These are phyloP conservation scores for Brachypalpus laphriformis DNA, from an alignment of 2,888 invertebrate species.

Conservation along the genomic window DNA sequence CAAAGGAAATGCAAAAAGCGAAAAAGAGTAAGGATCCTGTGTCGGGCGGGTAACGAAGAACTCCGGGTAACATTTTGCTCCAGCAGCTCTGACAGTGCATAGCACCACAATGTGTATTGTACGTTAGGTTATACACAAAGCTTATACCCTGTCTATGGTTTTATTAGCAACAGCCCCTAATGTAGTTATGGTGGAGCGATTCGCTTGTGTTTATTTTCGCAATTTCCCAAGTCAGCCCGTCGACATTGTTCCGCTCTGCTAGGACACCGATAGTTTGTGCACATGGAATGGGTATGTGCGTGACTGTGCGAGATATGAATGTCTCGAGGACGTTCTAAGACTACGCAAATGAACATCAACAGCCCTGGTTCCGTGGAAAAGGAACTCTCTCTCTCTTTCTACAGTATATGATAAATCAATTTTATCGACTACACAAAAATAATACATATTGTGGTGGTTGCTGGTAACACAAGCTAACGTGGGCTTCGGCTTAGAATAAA, in stretches of 20 bases:
- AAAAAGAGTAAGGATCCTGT: background rate
- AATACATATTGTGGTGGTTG: background rate
- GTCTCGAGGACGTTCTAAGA: slow-evolving; percentile 34
- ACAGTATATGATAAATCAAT: slow-evolving; percentile 58
- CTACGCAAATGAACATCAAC: slow-evolving; percentile 47
- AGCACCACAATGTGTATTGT: too few species aligned
- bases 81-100: background rate
- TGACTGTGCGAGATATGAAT: slow-evolving; percentile 47
- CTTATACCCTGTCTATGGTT: background rate
- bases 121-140: too few species aligned
- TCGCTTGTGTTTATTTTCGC: slow-evolving; percentile 27
- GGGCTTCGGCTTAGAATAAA: slow-evolving; percentile 25
- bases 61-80: slow-evolving; percentile 18
- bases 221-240: slow-evolving; percentile 20
- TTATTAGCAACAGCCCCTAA: slow-evolving; percentile 11
- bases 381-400: background rate
- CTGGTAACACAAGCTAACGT: background rate
- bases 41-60: background rate
- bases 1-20: background rate
- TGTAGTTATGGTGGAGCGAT: slow-evolving; percentile 24
- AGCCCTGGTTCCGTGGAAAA: background rate
- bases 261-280: slow-evolving; percentile 33
- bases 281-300: slow-evolving; percentile 36
- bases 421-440: slow-evolving; percentile 70
- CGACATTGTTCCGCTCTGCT: slow-evolving; percentile 3